These are phyloP conservation scores for Achlya flavicornis DNA, from an alignment of 2,888 invertebrate genomes.

Conservation along the genomic window DNA sequence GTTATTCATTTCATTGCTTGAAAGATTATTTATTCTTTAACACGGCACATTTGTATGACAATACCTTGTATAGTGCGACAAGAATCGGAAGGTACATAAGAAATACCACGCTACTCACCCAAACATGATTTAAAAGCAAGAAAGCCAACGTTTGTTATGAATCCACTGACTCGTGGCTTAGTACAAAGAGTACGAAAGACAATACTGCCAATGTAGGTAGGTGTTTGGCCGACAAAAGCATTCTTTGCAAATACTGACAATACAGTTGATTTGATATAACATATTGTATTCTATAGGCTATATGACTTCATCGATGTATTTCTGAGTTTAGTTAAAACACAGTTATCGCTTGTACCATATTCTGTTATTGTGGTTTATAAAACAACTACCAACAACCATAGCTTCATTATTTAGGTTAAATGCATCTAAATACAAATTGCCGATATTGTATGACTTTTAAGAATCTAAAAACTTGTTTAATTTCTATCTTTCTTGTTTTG, in stretches of 20 bases:
- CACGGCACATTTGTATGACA: constrained; percentile 52
- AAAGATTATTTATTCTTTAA: constrained; percentile 30
- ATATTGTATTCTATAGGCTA: background rate
- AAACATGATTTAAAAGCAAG: background rate
- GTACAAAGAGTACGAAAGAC: background rate
- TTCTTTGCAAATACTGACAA: background rate
- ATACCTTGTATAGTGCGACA: constrained; percentile 33
- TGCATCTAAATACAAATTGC: background rate
- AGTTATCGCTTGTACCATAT: background rate
- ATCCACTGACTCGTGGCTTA: background rate
- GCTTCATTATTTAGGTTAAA: background rate
- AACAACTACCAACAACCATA: background rate
- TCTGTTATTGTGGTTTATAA: background rate
- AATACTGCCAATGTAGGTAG: constrained; percentile 11
- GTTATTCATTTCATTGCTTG: background rate
- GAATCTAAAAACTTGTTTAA: too few relatives aligned
- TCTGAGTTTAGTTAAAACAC: background rate
- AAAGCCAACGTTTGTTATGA: background rate
- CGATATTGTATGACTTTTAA: too few relatives aligned
- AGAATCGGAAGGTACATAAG: background rate
- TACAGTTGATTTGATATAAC: background rate
- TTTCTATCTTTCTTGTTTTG: too few relatives aligned
- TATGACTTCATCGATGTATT: constrained; percentile 1
- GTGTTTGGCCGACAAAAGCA: background rate
- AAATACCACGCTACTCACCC: background rate